Evolutionary conservation across 2,888 invertebrate genomes (phyloP), one percentile per base, ranked within the genome.

Genomic region (Eueremaeus valkanovi): DNA sequence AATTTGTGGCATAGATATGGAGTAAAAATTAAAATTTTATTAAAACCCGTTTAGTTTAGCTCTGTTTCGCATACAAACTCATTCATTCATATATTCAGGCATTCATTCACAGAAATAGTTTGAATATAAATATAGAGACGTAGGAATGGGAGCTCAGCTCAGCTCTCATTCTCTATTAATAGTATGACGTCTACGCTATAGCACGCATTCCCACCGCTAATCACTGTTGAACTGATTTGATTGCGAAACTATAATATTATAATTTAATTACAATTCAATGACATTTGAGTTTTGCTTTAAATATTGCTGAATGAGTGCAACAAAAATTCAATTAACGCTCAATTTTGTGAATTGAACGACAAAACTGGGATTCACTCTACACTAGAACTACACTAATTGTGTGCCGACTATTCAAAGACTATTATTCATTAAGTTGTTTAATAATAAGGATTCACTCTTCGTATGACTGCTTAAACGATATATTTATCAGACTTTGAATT

Each of bases 21-120:
- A 66, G 21, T 33, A 66, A 66, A n/a, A 36, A 33, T 66, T 31
- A 40, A 66, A 40, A 40, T 66, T 66, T 36, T 66, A 33, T 66
- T 66, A 58, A 66, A 66, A 66, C 66, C 66, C 66, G 66, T 66
- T 66, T 66, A 40, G 40, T 66, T n/a, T 18, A 66, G 66, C 24
- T 31, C 33, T 66, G 31, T 66, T 66, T 66, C 36, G 5, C 55
- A 27, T 66, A 66, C 66, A n/a, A 66, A 66, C 40, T 33, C 33
- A 66, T 66, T 66, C 66, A 66, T 66, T 36, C 40, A 66, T 66
- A 8, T 21, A 66, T 36, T 40, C 36, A 66, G n/a, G 36, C 33
- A 66, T 66, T 66, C 36, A 66, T 66, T 66, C 66, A 40, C 24
- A 36, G 63, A 36, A 66, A 66, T 40, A 18, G 24, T 40, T 66